phyloP scores from a whole-genome alignment of 2,113 vertebrate species.

The Manacus vitellinus region DNA sequence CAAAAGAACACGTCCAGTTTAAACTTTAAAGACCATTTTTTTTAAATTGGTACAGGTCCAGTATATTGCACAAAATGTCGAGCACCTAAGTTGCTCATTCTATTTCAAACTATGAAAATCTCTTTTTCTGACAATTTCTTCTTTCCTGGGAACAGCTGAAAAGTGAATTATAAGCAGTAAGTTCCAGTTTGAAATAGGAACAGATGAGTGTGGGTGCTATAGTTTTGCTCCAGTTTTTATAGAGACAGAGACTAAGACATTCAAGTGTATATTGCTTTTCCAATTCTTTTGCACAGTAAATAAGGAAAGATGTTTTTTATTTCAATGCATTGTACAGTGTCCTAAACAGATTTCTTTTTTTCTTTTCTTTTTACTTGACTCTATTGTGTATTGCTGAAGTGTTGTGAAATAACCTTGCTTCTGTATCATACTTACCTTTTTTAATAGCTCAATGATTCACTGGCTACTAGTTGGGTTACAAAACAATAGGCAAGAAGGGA shows the following conservation, averaged over 20 bases:
- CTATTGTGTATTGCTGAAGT: not conserved
- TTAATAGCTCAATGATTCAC: not conserved
- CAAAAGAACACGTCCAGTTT: not conserved
- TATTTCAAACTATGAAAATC: not conserved
- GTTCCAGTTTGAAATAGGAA: not conserved
- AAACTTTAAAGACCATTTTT: not conserved
- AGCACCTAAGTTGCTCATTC: not conserved
- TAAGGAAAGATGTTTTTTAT: not conserved
- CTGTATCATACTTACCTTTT: not conserved
- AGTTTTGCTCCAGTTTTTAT: not conserved
- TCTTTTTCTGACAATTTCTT: not conserved
- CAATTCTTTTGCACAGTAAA: not conserved
- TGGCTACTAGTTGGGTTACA: not conserved
- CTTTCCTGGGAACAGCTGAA: not conserved
- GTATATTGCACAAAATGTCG: not conserved
- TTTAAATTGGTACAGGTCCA: not conserved
- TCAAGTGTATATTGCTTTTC: not conserved
- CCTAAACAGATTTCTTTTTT: not conserved
- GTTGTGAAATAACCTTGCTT: not conserved
- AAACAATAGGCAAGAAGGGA: not conserved
- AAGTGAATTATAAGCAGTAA: not conserved
- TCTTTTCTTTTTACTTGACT: not conserved
- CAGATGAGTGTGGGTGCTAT: not conserved
- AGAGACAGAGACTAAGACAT: not conserved
- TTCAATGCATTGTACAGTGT: not conserved